Evolutionary conservation across 2,113 vertebrate genomes (phyloP).

Genomic region (Oncorhynchus gorbuscha): DNA sequence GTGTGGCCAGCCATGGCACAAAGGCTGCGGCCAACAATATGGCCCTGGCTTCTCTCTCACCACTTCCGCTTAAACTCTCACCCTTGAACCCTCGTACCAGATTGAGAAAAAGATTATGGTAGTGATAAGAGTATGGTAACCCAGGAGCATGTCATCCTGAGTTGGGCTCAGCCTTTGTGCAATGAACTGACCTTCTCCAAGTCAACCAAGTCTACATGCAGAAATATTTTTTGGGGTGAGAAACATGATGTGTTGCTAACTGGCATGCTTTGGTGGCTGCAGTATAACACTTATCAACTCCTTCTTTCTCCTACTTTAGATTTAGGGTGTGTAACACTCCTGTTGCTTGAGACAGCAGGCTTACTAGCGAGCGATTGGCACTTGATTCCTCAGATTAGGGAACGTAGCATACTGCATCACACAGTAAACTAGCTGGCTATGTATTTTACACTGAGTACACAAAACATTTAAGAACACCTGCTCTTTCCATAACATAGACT

Average conservation of each 20-base stretch:
- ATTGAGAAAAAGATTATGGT: constrained; percentile 62
- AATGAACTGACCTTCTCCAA: constrained; percentile 69
- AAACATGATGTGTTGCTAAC: constrained; percentile 61
- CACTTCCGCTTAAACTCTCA: constrained; percentile 62
- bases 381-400: background rate
- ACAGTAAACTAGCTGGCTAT: constrained; percentile 35
- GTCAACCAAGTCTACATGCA: constrained; percentile 72
- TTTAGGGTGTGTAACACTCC: constrained; percentile 60
- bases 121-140: constrained; percentile 59
- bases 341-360: constrained; percentile 69
- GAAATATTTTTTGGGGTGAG: constrained; percentile 27
- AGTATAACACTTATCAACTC: constrained; percentile 40
- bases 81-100: constrained; percentile 51
- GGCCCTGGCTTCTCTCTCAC: constrained; percentile 60
- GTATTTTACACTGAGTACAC: background rate
- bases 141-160: constrained; percentile 46
- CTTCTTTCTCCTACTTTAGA: constrained; percentile 35
- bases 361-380: constrained; percentile 39
- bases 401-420: constrained; percentile 24
- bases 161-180: constrained; percentile 76
- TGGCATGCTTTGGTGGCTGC: constrained; percentile 65
- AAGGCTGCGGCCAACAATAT: constrained; percentile 74
- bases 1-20: constrained; percentile 77
- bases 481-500: too few relatives aligned
- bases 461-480: too few relatives aligned